Base-by-base conservation (phyloP, 1,140 invertebrate species). In the Maconellicoccus hirsutus region DNA sequence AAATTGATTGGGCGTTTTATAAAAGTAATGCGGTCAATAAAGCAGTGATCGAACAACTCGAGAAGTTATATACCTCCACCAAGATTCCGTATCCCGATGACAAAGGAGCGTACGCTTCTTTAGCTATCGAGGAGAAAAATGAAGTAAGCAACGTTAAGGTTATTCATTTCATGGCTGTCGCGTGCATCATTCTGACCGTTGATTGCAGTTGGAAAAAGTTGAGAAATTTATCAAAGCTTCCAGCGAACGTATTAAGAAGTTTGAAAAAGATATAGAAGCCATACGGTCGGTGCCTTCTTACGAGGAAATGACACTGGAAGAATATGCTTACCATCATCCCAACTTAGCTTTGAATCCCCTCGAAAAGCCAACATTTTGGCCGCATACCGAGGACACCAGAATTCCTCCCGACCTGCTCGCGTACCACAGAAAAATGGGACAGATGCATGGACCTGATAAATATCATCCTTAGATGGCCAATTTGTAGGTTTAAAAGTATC, bases 1-100 rank as follows among this genome's bases (percentile, higher is more conserved):
- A 88, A 78, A 90, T 97, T 75, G 86, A 96, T 78, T 97, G 92
- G 87, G 80, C 83, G 2, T 78, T 77, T 69, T 96, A 96, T 80
- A 87, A 87, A 75, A 82, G 82, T 27, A 78, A 83, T 72, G 79
- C 96, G 16, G 79, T 86, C 0, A 80, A 87, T 69, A 76, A 86
- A 73, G 87, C 87, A 25, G 81, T 96, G 74, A 92, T 94, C 3
- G 90, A 93, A 7, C 84, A 86, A 73, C 92, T 96, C 78, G 86
- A 94, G 78, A 89, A 91, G 75, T 83, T 86, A 73, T 94, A 92
- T 74, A 84, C 86, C 59, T 78, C 82, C 75, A 79, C 93, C 7
- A 84, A 85, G 38, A 82, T 96, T 29, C 87, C 91, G 0, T 94
- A 89, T 75, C 94, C 93, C 25, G 79, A 81, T 71, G 92, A 96